Evolutionary conservation across 2,113 vertebrate species (phyloP), one percentile per base, ranked within the genome.

Genomic region (Leptobrachium leishanense): DNA sequence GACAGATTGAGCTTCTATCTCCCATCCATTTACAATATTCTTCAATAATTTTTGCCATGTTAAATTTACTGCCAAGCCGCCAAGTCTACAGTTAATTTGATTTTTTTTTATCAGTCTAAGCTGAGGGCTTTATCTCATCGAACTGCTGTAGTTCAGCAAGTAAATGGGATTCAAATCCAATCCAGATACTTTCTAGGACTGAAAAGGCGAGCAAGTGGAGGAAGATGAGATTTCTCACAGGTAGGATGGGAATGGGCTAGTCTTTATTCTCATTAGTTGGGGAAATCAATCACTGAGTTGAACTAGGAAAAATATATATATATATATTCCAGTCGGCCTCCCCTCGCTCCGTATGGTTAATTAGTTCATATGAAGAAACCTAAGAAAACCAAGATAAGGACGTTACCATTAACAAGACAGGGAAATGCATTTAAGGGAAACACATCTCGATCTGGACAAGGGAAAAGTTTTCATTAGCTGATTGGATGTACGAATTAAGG

Each of bases 141-240:
- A 68, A 81, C 67, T 81, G 8, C 46, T 50, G 46, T 50, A 74
- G 78, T 74, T 81, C 64, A 62, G 78, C 43, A 74, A 64, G 62
- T 74, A 74, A 81, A 81, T 81, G 54, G 78, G 72, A 81, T 81
- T 81, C 78, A 81, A 74, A 79, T 68, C 42, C 72, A 68, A 70
- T 66, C 71, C 64, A 68, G 78, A 81, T 81, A 41, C 72, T 68
- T 63, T 68, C 73, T 50, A 59, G 67, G 72, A 68, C n/a, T 68
- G 53, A 68, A 72, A 65, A 57, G 59, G 41, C 20, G 64, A 41
- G 64, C 13, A 63, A 41, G 42, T 54, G 41, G 55, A 43, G 15
- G 11, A 46, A 62, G 65, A 81, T 74, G 78, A 81, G 64, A 81
- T 81, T 74, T 43, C 53, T 55, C 72, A 39, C 65, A 74, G 64